Evolutionary conservation across 2,113 vertebrate species (phyloP).

Genomic region (Shinisaurus crocodilurus): DNA sequence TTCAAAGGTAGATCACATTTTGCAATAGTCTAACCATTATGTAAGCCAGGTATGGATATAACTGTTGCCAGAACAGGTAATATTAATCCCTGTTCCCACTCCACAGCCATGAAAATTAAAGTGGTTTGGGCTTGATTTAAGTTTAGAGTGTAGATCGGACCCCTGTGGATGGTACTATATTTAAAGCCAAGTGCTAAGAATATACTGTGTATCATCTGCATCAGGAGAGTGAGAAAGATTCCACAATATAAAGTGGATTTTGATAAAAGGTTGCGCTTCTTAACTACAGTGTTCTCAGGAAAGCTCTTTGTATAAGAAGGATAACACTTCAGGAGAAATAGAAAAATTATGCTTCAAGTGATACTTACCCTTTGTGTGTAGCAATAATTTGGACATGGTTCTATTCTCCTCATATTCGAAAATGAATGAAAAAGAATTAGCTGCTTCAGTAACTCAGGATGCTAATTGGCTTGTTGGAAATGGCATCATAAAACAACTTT

Average conservation of each 20-base stretch:
- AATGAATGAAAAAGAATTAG: slow-evolving; percentile 48
- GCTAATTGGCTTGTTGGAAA: slow-evolving; percentile 59
- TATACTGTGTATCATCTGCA: background rate
- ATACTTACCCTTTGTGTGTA: slow-evolving; percentile 30
- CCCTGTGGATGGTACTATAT: background rate
- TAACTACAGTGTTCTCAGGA: slow-evolving; percentile 4
- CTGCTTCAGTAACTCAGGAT: slow-evolving; percentile 56
- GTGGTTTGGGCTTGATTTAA: background rate
- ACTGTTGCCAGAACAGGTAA: background rate
- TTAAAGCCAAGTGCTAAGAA: background rate
- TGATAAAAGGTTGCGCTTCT: slow-evolving; percentile 29
- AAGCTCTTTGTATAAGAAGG: slow-evolving; percentile 27
- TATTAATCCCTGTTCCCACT: background rate
- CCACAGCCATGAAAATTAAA: background rate
- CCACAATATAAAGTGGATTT: background rate
- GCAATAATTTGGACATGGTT: slow-evolving; percentile 35
- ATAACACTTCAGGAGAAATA: slow-evolving; percentile 10
- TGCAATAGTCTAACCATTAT: too few relatives aligned
- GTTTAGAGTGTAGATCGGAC: background rate
- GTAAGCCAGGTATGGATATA: too few relatives aligned
- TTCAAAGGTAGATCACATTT: too few relatives aligned
- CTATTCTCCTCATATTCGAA: slow-evolving; percentile 31
- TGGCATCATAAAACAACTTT: slow-evolving; percentile 43
- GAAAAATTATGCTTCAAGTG: slow-evolving; percentile 2
- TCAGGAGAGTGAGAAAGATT: background rate